phyloP scores from a whole-genome alignment of 2,888 invertebrate species.

The Plusia festucae region DNA sequence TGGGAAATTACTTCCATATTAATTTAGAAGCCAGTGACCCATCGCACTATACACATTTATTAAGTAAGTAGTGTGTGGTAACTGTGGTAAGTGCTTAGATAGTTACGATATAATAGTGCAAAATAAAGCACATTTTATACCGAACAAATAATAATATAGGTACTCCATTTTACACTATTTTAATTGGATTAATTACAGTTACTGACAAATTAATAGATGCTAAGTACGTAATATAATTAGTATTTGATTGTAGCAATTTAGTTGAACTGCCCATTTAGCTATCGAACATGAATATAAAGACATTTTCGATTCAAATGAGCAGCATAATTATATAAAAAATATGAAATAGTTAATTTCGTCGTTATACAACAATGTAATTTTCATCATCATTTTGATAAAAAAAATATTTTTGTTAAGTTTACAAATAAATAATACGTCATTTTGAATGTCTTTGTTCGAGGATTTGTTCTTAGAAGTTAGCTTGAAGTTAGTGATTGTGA shows the following conservation, averaged over 20 bases:
- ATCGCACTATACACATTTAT: slow-evolving; percentile 4
- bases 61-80: background rate
- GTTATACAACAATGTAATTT: too few species aligned
- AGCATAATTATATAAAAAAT: too few species aligned
- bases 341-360: too few species aligned
- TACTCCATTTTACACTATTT: too few species aligned
- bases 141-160: background rate
- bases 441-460: too few species aligned
- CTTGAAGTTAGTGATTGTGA: too few species aligned
- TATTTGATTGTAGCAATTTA: too few species aligned
- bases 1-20: background rate
- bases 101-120: background rate
- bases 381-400: too few species aligned
- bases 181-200: background rate
- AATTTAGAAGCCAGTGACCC: background rate
- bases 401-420: too few species aligned
- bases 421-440: too few species aligned
- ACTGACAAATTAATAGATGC: background rate
- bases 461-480: too few species aligned
- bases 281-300: background rate
- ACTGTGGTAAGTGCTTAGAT: background rate
- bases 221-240: background rate
- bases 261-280: background rate
- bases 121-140: background rate
- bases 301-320: too few species aligned